Conservation (phyloP, 2,888 invertebrate species). For the Argynnis bischoffii region DNA sequence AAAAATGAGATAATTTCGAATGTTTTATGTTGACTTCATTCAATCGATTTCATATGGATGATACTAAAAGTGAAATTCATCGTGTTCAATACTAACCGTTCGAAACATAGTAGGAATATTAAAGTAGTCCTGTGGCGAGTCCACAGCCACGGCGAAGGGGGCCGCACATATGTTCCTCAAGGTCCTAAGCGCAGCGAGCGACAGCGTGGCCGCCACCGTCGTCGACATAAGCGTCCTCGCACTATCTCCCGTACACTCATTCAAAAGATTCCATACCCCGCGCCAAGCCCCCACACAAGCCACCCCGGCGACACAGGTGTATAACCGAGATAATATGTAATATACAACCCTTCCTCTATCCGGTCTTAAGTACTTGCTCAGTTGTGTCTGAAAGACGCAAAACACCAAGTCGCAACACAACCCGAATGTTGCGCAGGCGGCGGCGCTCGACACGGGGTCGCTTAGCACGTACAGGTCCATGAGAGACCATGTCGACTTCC, state of each 20-base stretch:
- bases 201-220: conserved; percentile 85
- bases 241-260: conserved; percentile 85
- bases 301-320: conserved; percentile 89
- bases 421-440: conserved; percentile 87
- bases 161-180: conserved; percentile 91
- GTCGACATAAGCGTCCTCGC: conserved; percentile 83
- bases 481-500: conserved; percentile 93
- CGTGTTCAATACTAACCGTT: conserved; percentile 84
- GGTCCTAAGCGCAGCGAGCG: conserved; percentile 86
- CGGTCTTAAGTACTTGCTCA: conserved; percentile 82
- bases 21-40: too few relatives aligned
- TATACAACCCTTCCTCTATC: conserved; percentile 86
- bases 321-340: conserved; percentile 87
- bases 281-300: conserved; percentile 95
- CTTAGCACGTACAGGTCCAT: conserved; percentile 88
- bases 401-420: conserved; percentile 86
- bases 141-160: conserved; percentile 90
- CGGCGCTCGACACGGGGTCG: conserved; percentile 82
- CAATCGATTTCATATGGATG: neutral
- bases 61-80: neutral
- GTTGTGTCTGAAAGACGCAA: conserved; percentile 85
- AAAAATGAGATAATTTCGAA: too few relatives aligned
- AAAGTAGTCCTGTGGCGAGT: conserved; percentile 90
- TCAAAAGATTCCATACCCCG: conserved; percentile 90
- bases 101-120: conserved; percentile 93